Conservation (phyloP, 2,113 vertebrate genomes). For the Cranoglanis bouderius region DNA sequence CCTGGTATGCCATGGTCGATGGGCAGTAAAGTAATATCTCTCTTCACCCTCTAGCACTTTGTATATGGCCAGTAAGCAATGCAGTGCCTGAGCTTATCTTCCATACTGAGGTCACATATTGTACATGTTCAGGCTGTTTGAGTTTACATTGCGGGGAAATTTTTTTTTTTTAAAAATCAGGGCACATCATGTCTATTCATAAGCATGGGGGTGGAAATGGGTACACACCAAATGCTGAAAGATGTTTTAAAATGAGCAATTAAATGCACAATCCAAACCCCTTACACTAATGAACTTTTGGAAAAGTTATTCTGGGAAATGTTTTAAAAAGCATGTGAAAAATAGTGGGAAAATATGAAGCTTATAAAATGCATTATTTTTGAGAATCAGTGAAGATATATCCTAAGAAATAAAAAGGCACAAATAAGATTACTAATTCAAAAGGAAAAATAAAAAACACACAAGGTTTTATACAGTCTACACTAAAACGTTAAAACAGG, state of each 20-base stretch:
- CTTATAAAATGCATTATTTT: not conserved
- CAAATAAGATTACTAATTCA: not conserved
- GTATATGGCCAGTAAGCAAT: not conserved
- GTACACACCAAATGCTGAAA: not conserved
- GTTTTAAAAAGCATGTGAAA: not conserved
- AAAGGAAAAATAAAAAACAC: not conserved
- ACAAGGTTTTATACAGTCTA: not conserved
- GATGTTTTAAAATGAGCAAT: not conserved
- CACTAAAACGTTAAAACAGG: not conserved
- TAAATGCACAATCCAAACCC: not conserved
- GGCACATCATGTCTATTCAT: not conserved
- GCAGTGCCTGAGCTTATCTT: not conserved
- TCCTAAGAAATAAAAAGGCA: not conserved
- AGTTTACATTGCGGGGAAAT: not conserved
- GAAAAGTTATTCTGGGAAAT: not conserved
- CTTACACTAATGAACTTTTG: not conserved
- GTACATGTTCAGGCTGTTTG: not conserved
- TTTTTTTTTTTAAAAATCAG: no score
- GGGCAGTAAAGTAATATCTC: conserved; percentile 23
- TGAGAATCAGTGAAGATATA: not conserved
- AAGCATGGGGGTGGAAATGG: not conserved
- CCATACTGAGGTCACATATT: not conserved
- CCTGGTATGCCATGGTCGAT: conserved; percentile 34
- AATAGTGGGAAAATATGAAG: not conserved
- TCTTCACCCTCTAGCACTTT: conserved; percentile 27